Base-by-base conservation (phyloP, 2,888 invertebrate genomes). In the Gnatocerus cornutus region DNA sequence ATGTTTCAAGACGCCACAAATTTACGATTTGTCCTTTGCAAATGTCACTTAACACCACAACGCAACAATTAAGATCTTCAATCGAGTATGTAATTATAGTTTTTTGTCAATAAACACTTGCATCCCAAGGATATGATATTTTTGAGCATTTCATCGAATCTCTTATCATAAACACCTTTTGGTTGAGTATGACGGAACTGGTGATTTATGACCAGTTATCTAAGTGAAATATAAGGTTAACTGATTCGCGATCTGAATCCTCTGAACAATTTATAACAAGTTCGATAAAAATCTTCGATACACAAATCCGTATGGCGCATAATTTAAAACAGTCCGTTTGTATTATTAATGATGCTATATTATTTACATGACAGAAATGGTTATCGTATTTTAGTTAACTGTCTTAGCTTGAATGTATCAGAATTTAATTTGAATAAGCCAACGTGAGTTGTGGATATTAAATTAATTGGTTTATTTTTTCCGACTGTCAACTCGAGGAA, bases 331-430 rank as follows among this genome's bases (percentile, higher is more conserved):
- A 65, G 45, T 55, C 65, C 65, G 56, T 46, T 52, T 43, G 13
- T 12, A 30, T 69, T 69, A 69, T 69, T 69, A 69, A 69, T 69
- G 69, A 69, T 59, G 46, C 14, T 29, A 53, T 58, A 63, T 59
- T 53, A 69, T 59, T 69, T 65, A 65, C 64, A 69, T 59, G 69
- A 69, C 69, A 69, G 65, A 52, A 30, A 58, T 46, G 65, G 65
- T 69, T 69, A 65, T 69, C 65, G 64, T 30, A 50, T 65, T 65
- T 65, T 48, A 56, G 65, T 65, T 65, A 56, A 64, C 64, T 64
- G 53, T 64, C 64, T 53, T 53, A 12, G 64, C 64, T 39, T 13
- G 56, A 65, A 58, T 45, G 58, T 58, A 58, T 58, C 58, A 45
- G 58, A 27, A 65, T 55, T 55, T 56, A 46, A 65, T 56, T 65